Percentiles rank a stretch among this genome's conserved stretches.
Evolutionary conservation across 2,888 invertebrate species (phyloP).

Genomic region (Protodeltote pygarga): DNA sequence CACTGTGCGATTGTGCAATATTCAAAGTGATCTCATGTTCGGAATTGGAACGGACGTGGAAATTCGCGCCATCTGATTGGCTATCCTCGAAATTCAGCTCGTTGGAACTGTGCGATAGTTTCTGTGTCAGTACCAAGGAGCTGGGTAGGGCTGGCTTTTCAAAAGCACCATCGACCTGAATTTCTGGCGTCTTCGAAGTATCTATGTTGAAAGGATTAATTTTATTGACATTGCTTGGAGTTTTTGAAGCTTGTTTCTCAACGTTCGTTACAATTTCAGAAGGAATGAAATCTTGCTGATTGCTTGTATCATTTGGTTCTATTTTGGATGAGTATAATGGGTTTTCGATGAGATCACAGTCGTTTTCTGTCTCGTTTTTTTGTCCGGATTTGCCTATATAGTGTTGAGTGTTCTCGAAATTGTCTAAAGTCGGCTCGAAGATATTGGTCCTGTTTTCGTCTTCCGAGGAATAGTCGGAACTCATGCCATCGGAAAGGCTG

Average conservation of each 20-base stretch:
- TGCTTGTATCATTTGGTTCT: slow-evolving; percentile 71
- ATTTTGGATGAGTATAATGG: slow-evolving; percentile 83
- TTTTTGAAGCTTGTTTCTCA: slow-evolving; percentile 66
- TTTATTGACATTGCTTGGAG: slow-evolving; percentile 70
- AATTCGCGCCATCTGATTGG: slow-evolving; percentile 59
- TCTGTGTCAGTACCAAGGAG: slow-evolving; percentile 86
- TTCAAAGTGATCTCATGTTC: slow-evolving; percentile 90
- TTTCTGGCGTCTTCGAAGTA: slow-evolving; percentile 87
- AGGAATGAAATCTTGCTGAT: slow-evolving; percentile 87
- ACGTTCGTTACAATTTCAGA: slow-evolving; percentile 74
- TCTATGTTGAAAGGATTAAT: slow-evolving; percentile 75
- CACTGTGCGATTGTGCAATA: slow-evolving; percentile 92
- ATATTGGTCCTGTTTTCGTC: slow-evolving; percentile 83
- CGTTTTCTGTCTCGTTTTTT: slow-evolving; percentile 67
- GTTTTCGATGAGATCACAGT: slow-evolving; percentile 79
- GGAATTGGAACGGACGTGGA: slow-evolving; percentile 84
- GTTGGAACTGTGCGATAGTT: slow-evolving; percentile 90
- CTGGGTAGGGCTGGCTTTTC: slow-evolving; percentile 83
- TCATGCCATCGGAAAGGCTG: slow-evolving; percentile 89
- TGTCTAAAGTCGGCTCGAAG: slow-evolving; percentile 82
- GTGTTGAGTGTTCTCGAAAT: slow-evolving; percentile 82
- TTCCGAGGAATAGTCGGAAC: slow-evolving; percentile 84
- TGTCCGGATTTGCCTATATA: slow-evolving; percentile 73
- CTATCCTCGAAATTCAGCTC: slow-evolving; percentile 85
- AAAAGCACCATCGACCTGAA: slow-evolving; percentile 80